Evolutionary conservation across 2,113 vertebrate genomes (phyloP), one percentile per base, ranked within the genome.

Genomic region (Cheirogaleus medius): DNA sequence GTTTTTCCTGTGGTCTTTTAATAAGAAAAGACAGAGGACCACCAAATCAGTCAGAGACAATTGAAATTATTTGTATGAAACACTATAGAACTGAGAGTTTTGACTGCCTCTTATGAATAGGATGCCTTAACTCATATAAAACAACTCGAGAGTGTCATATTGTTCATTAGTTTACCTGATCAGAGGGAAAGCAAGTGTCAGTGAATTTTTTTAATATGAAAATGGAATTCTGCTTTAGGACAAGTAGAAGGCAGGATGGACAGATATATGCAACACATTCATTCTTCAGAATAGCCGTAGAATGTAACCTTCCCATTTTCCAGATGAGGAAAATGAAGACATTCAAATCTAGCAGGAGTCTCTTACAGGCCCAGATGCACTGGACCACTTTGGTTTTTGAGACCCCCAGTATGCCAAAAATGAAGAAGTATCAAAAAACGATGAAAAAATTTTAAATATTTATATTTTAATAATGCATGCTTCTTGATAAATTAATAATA

Each of bases 271-370:
- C 34, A n/a, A n/a, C 5, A 29, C 0, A n/a, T 8, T 8, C 37
- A 0, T 9, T 1, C 8, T 44, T n/a, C 2, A 17, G 3, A 44
- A 49, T 42, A 47, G 7, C 5, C 42, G 4, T 0, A 2, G 15
- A 13, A 15, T 32, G 14, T 42, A 15, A 0, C 15, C 23, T 1
- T 5, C 18, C 5, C 18, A 20, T 13, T 85, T 39, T 52, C 42
- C 54, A 63, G 2, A 18, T 27, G 3, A 1, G 32, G 25, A 23
- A 37, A 63, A 84, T 11, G 44, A 58, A 52, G 20, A 6, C 52
- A 7, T 3, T 3, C 32, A n/a, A 15, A 18, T 17, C 54, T 34
- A 39, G 2, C 37, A 49, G 68, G 63, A 25, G 4, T 42, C 18
- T 14, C 23, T 6, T 1, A 6, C 9, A 11, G 15, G 23, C 20